Evolutionary conservation across 1,140 invertebrate genomes (phyloP).

Genomic region (Probaryconus sp.): DNA sequence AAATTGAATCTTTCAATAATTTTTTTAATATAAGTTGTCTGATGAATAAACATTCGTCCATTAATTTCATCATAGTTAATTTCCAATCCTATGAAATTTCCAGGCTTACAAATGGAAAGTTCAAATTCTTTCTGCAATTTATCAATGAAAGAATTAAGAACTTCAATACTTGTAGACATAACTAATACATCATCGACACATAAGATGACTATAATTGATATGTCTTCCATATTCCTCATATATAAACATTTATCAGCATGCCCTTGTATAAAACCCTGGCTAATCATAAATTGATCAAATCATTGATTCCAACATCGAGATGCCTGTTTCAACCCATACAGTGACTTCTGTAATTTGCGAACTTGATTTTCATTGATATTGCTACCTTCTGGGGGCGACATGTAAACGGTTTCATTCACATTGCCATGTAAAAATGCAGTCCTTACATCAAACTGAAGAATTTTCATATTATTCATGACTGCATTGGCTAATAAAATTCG

Average conservation of each 20-base stretch:
- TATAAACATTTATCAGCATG: slow-evolving; percentile 30
- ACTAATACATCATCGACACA: slow-evolving; percentile 49
- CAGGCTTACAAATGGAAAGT: slow-evolving; percentile 14
- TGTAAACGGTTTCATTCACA: slow-evolving; percentile 66
- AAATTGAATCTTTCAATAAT: slow-evolving; percentile 31
- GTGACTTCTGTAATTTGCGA: slow-evolving; percentile 50
- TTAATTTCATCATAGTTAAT: slow-evolving; percentile 13
- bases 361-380: slow-evolving; percentile 12
- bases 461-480: slow-evolving; percentile 45
- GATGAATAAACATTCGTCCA: slow-evolving; percentile 11
- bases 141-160: neutral
- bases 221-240: neutral
- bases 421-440: slow-evolving; percentile 72
- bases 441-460: slow-evolving; percentile 69
- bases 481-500: slow-evolving; percentile 61
- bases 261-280: slow-evolving; percentile 6
- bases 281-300: slow-evolving; percentile 18
- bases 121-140: slow-evolving; percentile 29
- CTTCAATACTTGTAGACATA: slow-evolving; percentile 1
- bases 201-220: slow-evolving; percentile 16
- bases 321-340: slow-evolving; percentile 62
- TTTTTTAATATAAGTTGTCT: slow-evolving; percentile 15
- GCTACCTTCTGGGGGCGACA: slow-evolving; percentile 66
- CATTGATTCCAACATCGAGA: slow-evolving; percentile 34
- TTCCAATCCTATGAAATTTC: slow-evolving; percentile 31